Evolutionary conservation across 2,113 vertebrate species (phyloP).

Genomic region (Hemiprocne comata): DNA sequence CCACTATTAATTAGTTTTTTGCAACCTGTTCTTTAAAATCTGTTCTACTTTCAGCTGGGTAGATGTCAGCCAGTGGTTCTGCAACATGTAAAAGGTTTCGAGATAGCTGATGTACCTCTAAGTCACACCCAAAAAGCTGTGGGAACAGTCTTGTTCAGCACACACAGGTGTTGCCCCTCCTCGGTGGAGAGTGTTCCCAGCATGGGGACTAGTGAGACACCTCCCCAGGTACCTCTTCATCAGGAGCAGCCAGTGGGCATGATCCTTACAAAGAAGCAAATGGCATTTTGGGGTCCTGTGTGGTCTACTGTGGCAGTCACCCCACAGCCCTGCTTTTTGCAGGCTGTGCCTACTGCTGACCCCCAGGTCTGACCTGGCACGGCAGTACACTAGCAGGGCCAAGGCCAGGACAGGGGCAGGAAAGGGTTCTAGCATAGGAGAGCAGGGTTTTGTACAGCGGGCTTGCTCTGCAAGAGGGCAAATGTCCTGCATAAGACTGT

Average conservation of each 20-base stretch:
- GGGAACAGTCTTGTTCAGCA: background rate
- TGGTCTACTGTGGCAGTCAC: too few relatives aligned
- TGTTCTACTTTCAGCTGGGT: background rate
- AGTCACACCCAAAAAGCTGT: background rate
- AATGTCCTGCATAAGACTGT: background rate
- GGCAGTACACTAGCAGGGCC: rapidly evolving
- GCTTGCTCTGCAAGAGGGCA: background rate
- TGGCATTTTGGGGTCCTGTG: background rate
- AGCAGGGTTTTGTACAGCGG: background rate
- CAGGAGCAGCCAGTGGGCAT: rapidly evolving
- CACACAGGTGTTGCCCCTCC: rapidly evolving
- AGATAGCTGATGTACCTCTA: background rate
- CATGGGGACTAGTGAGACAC: rapidly evolving
- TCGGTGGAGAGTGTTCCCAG: background rate
- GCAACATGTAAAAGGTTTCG: background rate
- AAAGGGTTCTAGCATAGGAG: background rate
- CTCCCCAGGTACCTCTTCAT: background rate
- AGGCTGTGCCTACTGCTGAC: background rate
- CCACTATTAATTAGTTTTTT: background rate
- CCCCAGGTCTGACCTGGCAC: background rate
- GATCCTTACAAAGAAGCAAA: background rate
- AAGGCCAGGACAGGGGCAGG: background rate
- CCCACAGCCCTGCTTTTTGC: background rate
- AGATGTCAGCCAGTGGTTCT: background rate
- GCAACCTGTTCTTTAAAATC: background rate